Conservation (phyloP, 2,797 vertebrate species). For the Peromyscus nudipes region DNA sequence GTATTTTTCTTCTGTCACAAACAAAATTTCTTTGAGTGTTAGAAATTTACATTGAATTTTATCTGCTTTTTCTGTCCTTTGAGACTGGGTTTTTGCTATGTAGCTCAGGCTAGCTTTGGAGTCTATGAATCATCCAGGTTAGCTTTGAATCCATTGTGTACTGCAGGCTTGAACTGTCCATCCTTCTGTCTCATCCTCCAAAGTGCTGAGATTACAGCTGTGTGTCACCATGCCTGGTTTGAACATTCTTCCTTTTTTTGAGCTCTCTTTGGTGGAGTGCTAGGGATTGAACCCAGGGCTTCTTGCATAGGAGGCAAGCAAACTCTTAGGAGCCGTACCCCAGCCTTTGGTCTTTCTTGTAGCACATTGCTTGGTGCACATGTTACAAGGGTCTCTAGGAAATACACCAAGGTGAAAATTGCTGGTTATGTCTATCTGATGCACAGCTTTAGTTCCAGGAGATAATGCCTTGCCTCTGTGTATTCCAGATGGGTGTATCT, state of each 20-base stretch:
- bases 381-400: not conserved
- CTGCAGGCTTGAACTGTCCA: not conserved
- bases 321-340: not conserved
- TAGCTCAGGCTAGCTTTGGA: not conserved
- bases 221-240: too few relatives aligned
- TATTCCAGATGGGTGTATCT: not conserved
- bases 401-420: not conserved
- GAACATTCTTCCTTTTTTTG: not conserved
- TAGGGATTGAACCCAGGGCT: not conserved
- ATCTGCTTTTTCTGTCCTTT: not conserved
- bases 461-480: not conserved
- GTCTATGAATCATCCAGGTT: not conserved
- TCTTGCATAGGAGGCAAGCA: not conserved
- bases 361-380: not conserved
- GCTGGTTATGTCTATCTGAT: not conserved
- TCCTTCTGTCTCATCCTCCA: not conserved
- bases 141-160: not conserved
- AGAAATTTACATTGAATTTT: not conserved
- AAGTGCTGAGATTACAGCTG: not conserved
- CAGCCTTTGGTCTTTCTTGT: not conserved
- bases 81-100: not conserved
- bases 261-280: not conserved
- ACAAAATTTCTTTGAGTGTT: not conserved
- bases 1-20: slow-evolving; percentile 7
- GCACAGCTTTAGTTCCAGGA: not conserved